These are phyloP conservation scores for Dolomedes plantarius DNA, from an alignment of 2,888 invertebrate genomes.

Conservation along the genomic window DNA sequence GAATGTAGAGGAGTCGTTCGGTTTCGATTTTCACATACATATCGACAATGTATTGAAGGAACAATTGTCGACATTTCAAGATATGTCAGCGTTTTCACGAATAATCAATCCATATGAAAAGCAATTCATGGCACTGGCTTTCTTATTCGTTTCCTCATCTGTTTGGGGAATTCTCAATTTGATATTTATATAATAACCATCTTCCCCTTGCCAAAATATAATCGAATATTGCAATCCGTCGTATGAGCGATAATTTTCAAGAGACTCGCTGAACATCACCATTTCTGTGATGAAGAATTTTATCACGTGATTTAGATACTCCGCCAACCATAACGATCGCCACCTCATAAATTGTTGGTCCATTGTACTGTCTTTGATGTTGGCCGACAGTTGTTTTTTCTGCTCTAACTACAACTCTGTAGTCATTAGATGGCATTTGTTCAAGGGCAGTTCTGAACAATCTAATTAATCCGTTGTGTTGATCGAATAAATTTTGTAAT, in stretches of 20 bases:
- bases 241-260: constrained; percentile 75
- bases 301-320: constrained; percentile 74
- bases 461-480: no score
- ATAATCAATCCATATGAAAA: constrained; percentile 64
- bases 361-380: not conserved
- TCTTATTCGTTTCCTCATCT: no score
- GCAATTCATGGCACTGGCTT: no score
- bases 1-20: constrained; percentile 38
- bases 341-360: constrained; percentile 29
- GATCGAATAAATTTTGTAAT: no score
- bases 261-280: constrained; percentile 74
- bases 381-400: not conserved
- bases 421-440: no score
- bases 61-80: constrained; percentile 65
- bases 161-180: no score
- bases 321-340: constrained; percentile 63
- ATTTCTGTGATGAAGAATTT: no score
- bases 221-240: no score
- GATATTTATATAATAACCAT: no score
- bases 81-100: constrained; percentile 68
- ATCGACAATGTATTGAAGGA: constrained; percentile 73
- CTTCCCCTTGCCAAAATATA: no score
- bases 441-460: no score
- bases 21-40: no score
- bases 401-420: not conserved